Evolutionary conservation across 2,888 invertebrate genomes (phyloP), one percentile per base, ranked within the genome.

Genomic region (Zelleria hepariella): DNA sequence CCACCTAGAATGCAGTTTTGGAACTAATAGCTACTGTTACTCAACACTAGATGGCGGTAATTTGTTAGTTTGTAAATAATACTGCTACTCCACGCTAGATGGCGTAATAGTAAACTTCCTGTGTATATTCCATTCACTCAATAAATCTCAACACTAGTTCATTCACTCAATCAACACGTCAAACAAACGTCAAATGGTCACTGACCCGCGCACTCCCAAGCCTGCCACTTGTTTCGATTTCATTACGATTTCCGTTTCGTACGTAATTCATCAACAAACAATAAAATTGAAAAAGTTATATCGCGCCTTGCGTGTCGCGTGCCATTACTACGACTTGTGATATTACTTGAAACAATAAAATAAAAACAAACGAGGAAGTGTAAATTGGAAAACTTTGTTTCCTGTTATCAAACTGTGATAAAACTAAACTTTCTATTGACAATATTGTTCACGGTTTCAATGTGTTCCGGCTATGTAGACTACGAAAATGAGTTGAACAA

Each of bases 401-500:
- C 51, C 5, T 51, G 51, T 51, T 51, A 51, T 51, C 51, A 51
- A 51, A 51, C 20, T 51, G 21, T 21, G 23, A 54, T 25, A 54
- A 54, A 54, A 57, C 56, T 47, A 25, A 54, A 57, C 56, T 47
- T 47, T 47, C 56, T 47, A 42, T 47, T 54, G 32, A 42, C 32
- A 57, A 57, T 15, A 54, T 21, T 54, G 25, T 54, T 23, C 23
- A 54, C 23, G 23, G 32, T 54, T n/a, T 54, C n/a, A 20, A 15
- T 15, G 54, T 25, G 27, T 26, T 27, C 18, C 25, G 54, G 21
- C 24, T 47, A 5, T 27, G 24, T 5, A 47, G 52, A 24, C 24
- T 42, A 18, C n/a, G 63, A 83, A 78, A 82, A 87, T 87, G 85
- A 86, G 80, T 82, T 83, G 80, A 85, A 78, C 68, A 75, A 76